Evolutionary conservation across 2,797 vertebrate species (phyloP).

Genomic region (Pangasius krempfi): DNA sequence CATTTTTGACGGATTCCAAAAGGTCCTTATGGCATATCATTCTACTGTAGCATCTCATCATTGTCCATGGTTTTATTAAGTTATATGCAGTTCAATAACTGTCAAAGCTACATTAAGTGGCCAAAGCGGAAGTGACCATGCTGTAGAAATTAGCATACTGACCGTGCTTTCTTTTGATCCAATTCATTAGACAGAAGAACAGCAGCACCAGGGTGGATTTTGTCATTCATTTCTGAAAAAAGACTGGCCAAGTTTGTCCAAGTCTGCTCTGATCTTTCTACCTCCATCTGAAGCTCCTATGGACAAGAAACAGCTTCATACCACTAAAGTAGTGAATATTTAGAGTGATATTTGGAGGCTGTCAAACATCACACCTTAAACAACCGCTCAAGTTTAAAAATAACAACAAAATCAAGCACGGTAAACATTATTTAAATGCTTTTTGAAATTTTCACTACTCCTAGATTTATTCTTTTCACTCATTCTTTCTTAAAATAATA

Average conservation of each 20-base stretch:
- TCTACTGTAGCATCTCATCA: not conserved
- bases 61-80: not conserved
- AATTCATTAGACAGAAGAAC: constrained; percentile 59
- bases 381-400: not conserved
- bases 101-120: not conserved
- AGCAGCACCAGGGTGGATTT: constrained; percentile 56
- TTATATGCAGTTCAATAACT: not conserved
- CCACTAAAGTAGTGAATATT: not conserved
- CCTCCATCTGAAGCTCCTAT: constrained; percentile 81
- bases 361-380: not conserved
- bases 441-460: not conserved
- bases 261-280: constrained; percentile 66
- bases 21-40: not conserved
- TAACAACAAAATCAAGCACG: not conserved
- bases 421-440: not conserved
- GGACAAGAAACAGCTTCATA: constrained; percentile 29
- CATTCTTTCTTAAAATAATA: not conserved
- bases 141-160: constrained; percentile 41
- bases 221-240: constrained; percentile 56
- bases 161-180: constrained; percentile 67
- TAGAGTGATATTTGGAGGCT: not conserved
- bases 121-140: not conserved
- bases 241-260: constrained; percentile 67
- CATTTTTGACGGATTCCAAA: not conserved
- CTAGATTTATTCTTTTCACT: not conserved